Evolutionary conservation across 2,797 vertebrate genomes (phyloP).

Genomic region (Fundulus diaphanus): DNA sequence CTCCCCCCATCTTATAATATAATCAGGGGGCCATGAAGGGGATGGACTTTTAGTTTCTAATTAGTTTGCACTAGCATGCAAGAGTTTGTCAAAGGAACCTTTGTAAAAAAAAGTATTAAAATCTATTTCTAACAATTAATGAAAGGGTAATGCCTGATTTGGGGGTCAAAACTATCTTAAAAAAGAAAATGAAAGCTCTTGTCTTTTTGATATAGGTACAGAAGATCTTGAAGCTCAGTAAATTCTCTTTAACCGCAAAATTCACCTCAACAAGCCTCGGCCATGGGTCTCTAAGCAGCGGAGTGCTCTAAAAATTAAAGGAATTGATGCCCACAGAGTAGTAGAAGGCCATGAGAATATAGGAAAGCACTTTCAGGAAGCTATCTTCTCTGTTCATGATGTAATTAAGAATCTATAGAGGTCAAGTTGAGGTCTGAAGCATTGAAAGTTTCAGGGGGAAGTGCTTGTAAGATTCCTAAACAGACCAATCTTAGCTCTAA

Average conservation of each 20-base stretch:
- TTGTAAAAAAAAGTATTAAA: background rate
- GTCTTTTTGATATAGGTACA: background rate
- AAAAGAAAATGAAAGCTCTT: background rate
- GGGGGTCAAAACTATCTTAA: background rate
- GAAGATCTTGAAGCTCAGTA: background rate
- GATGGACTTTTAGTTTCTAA: no score
- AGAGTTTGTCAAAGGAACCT: no score
- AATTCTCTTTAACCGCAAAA: background rate
- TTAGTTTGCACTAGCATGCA: no score
- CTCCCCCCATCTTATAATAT: no score
- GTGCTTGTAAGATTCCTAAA: conserved; percentile 3
- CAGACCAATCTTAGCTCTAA: background rate
- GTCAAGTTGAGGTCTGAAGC: conserved; percentile 15
- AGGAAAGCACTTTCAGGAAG: background rate
- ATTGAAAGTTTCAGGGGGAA: background rate
- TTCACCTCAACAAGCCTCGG: background rate
- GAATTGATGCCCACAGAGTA: background rate
- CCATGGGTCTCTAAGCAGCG: background rate
- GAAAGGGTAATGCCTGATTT: background rate
- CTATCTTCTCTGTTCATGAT: conserved; percentile 5
- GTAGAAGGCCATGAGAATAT: background rate
- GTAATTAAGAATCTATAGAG: conserved; percentile 8
- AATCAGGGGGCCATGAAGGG: no score
- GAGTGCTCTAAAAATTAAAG: background rate
- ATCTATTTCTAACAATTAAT: background rate